Evolutionary conservation across 2,113 vertebrate species (phyloP).

Genomic region (Tautogolabrus adspersus): DNA sequence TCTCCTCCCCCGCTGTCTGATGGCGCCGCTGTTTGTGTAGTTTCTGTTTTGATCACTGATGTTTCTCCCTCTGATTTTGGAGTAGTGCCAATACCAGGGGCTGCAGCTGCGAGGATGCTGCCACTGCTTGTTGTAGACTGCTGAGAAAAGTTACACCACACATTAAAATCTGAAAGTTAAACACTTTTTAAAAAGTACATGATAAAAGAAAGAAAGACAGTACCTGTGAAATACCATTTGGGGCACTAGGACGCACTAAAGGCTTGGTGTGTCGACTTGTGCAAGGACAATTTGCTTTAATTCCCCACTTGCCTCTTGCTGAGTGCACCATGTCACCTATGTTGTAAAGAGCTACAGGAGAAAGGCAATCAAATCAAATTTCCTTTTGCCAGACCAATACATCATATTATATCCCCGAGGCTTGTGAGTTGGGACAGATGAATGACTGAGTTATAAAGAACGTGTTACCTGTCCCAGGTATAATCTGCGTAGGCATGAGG

Average conservation of each 20-base stretch:
- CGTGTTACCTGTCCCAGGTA: constrained; percentile 94
- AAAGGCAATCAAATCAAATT: constrained; percentile 23
- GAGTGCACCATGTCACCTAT: constrained; percentile 99
- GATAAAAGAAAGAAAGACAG: background rate
- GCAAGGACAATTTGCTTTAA: constrained; percentile 99
- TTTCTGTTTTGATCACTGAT: constrained; percentile 76
- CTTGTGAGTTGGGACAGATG: background rate
- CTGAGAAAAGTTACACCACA: constrained; percentile 27
- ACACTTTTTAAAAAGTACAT: background rate
- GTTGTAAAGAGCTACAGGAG: constrained; percentile 92
- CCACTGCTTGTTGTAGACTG: constrained; percentile 68
- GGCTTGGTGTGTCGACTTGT: constrained; percentile 94
- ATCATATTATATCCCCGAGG: background rate
- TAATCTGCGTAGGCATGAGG: constrained; percentile 99
- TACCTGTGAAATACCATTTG: constrained; percentile 98
- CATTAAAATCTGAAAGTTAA: background rate
- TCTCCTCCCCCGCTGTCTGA: constrained; percentile 79
- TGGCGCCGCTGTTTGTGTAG: constrained; percentile 45
- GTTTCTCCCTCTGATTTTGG: constrained; percentile 78
- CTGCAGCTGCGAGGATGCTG: constrained; percentile 40
- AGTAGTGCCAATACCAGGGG: constrained; percentile 47
- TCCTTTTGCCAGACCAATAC: background rate
- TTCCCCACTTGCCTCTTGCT: constrained; percentile 98
- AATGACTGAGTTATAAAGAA: background rate
- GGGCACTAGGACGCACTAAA: constrained; percentile 90